phyloP scores from a whole-genome alignment of 1,140 invertebrate genomes.

The Dufourea novaeangliae region DNA sequence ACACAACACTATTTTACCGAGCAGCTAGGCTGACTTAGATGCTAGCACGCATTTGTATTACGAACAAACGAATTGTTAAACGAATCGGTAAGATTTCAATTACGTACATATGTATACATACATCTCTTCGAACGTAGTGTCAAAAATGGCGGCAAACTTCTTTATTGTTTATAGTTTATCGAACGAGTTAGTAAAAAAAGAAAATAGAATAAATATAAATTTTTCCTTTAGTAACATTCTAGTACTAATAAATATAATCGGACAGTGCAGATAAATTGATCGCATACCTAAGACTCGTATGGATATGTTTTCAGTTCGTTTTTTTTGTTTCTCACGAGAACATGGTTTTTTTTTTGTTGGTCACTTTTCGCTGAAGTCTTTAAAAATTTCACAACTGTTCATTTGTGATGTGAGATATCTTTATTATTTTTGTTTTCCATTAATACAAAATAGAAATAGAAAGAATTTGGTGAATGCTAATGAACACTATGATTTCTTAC shows the following conservation, averaged over 20 bases:
- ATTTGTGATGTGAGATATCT: constrained; percentile 62
- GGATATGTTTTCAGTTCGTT: constrained; percentile 31
- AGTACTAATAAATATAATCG: constrained; percentile 28
- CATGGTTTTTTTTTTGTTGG: neutral
- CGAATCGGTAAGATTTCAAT: constrained; percentile 11
- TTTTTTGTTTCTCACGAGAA: neutral
- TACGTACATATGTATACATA: constrained; percentile 1
- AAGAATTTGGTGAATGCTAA: neutral
- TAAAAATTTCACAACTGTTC: constrained; percentile 42
- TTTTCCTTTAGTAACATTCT: neutral
- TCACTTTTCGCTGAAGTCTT: neutral
- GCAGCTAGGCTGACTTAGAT: constrained; percentile 6
- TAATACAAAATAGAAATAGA: constrained; percentile 3
- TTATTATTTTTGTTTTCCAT: neutral
- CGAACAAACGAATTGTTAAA: neutral
- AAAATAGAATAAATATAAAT: constrained; percentile 30
- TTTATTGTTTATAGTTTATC: constrained; percentile 13
- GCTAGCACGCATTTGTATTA: constrained; percentile 7
- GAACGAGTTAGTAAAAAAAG: constrained; percentile 16
- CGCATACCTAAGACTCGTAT: constrained; percentile 15
- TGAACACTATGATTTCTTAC: neutral
- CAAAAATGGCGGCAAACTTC: constrained; percentile 10
- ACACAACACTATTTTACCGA: constrained; percentile 26
- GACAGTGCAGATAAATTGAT: constrained; percentile 20
- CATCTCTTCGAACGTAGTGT: neutral